phyloP scores from a whole-genome alignment of 2,888 invertebrate species.

The Cremastinae sp. region DNA sequence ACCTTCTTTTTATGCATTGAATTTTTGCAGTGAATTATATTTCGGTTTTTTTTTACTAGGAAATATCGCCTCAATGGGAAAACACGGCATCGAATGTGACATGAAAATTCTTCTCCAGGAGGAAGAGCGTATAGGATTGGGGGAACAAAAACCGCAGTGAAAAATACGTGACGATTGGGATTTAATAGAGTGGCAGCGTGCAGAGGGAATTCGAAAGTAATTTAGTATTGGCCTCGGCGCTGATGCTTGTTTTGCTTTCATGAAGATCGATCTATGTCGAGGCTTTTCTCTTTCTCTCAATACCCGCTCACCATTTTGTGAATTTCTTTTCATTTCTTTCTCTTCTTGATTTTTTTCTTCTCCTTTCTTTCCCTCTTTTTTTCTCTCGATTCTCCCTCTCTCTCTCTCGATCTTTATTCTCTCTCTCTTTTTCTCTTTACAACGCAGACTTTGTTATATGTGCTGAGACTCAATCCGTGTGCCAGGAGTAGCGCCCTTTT shows the following conservation, averaged over 20 bases:
- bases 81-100: slow-evolving; percentile 12
- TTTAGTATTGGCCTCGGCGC: slow-evolving; percentile 38
- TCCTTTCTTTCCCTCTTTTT: too few relatives aligned
- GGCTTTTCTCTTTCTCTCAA: too few relatives aligned
- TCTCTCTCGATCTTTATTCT: too few relatives aligned
- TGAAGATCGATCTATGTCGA: slow-evolving; percentile 56
- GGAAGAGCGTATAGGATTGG: neutral
- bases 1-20: too few relatives aligned
- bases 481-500: slow-evolving; percentile 52
- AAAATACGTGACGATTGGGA: slow-evolving; percentile 44
- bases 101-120: slow-evolving; percentile 23
- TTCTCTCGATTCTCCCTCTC: slow-evolving; percentile 45
- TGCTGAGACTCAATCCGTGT: slow-evolving; percentile 49
- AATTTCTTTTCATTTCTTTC: slow-evolving; percentile 53
- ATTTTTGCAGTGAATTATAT: too few relatives aligned
- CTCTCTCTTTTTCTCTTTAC: too few relatives aligned
- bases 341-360: too few relatives aligned
- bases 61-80: too few relatives aligned
- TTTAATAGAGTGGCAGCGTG: slow-evolving; percentile 22
- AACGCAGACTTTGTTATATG: too few relatives aligned
- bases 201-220: slow-evolving; percentile 43
- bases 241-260: slow-evolving; percentile 57
- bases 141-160: slow-evolving; percentile 14
- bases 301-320: slow-evolving; percentile 37
- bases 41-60: too few relatives aligned